phyloP scores from a whole-genome alignment of 2,113 vertebrate species.

The Puntigrus tetrazona region DNA sequence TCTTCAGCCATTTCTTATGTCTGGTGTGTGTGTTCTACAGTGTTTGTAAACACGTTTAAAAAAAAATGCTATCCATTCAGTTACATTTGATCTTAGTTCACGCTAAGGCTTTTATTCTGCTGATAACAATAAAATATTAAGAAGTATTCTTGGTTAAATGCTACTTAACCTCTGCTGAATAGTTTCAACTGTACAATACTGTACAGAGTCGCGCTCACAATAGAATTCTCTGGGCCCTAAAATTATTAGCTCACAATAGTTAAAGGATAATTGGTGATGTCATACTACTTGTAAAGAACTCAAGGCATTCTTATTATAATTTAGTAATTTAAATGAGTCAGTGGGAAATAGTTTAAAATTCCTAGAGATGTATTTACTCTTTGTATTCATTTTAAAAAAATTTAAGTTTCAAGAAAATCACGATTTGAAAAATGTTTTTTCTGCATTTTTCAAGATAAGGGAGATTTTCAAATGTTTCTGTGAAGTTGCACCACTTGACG shows the following conservation, averaged over 20 bases:
- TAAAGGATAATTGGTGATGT: not conserved
- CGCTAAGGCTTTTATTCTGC: not conserved
- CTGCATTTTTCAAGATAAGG: not conserved
- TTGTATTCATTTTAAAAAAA: not conserved
- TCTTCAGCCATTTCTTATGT: slow-evolving; percentile 1
- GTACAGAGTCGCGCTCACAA: not conserved
- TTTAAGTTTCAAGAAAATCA: not conserved
- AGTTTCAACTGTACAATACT: not conserved
- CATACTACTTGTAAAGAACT: not conserved
- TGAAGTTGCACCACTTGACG: not conserved
- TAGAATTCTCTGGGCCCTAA: not conserved
- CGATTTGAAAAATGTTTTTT: not conserved
- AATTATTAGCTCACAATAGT: not conserved
- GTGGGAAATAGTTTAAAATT: not conserved
- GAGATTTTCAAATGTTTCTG: not conserved
- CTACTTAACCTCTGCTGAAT: not conserved
- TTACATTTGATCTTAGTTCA: not conserved
- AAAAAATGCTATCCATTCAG: not conserved
- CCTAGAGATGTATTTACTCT: not conserved
- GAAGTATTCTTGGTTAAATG: not conserved
- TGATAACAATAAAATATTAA: not conserved
- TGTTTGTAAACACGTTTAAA: slow-evolving; percentile 9
- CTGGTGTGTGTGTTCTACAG: not conserved
- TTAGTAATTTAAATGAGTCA: slow-evolving; percentile 34
- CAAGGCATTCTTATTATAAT: slow-evolving; percentile 16